Evolutionary conservation across 2,888 invertebrate species (phyloP).

Genomic region (Nephrocerus scutellatus): DNA sequence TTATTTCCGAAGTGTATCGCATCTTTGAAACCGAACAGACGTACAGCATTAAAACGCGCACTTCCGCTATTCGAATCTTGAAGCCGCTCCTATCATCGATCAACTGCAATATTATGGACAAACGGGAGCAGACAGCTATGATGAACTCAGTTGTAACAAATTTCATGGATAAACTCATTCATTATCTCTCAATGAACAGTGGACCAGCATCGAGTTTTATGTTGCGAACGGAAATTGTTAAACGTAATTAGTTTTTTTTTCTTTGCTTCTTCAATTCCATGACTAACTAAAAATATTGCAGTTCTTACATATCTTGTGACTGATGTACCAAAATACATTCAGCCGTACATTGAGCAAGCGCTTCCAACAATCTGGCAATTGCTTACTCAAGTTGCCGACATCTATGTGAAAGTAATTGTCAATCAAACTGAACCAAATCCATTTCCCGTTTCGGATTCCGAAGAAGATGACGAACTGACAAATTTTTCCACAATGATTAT

Average conservation of each 20-base stretch:
- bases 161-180: conserved; percentile 58
- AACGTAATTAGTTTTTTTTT: conserved; percentile 47
- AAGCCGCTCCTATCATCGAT: conserved; percentile 52
- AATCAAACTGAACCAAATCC: conserved; percentile 51
- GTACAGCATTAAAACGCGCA: conserved; percentile 55
- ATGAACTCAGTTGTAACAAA: conserved; percentile 60
- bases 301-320: conserved; percentile 57
- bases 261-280: no score
- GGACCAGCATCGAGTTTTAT: conserved; percentile 54
- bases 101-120: conserved; percentile 43
- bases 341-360: conserved; percentile 55
- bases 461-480: conserved; percentile 54
- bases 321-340: conserved; percentile 56
- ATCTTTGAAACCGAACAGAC: conserved; percentile 56
- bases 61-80: conserved; percentile 61
- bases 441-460: conserved; percentile 54
- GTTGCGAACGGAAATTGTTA: conserved; percentile 59
- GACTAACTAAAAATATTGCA: no score
- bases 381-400: conserved; percentile 59
- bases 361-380: conserved; percentile 61
- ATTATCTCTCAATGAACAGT: conserved; percentile 53
- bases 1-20: conserved; percentile 62
- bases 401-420: conserved; percentile 58
- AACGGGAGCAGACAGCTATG: conserved; percentile 53
- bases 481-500: conserved; percentile 60